Percentiles rank a stretch among this genome's conserved stretches.
Conservation (phyloP, 2,888 invertebrate genomes). For the Hedychridium roseum region DNA sequence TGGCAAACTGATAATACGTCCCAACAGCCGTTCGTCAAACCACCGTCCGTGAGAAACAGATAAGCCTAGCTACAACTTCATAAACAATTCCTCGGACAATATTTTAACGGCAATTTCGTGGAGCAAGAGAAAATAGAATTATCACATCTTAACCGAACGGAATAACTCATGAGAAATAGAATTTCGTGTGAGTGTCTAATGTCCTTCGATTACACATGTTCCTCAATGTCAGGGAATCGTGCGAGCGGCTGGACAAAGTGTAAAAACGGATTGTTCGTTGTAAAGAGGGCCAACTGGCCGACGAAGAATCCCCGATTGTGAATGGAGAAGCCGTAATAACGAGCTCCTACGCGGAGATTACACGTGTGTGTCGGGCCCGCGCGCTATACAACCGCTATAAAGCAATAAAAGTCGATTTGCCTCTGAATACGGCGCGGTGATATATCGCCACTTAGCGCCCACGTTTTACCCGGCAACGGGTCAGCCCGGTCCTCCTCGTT, state of each 20-base stretch:
- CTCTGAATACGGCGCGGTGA: constrained; percentile 37
- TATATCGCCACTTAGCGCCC: constrained; percentile 46
- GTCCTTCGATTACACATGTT: constrained; percentile 44
- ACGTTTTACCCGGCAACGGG: no score
- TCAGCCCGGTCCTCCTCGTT: no score
- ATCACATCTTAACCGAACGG: no score
- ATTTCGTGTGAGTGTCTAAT: no score
- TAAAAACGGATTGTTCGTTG: constrained; percentile 19
- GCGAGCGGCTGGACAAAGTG: constrained; percentile 5
- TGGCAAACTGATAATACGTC: constrained; percentile 27
- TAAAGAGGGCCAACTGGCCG: no score
- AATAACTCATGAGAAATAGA: no score
- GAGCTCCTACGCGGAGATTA: constrained; percentile 39
- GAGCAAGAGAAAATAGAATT: no score
- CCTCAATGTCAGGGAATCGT: no score
- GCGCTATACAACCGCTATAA: constrained; percentile 39
- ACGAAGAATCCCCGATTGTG: constrained; percentile 17
- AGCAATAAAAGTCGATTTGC: constrained; percentile 49
- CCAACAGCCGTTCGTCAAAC: constrained; percentile 8
- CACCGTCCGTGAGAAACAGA: no score
- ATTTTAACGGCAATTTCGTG: no score
- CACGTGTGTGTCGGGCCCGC: constrained; percentile 17
- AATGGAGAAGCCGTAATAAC: constrained; percentile 32
- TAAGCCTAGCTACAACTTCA: no score
- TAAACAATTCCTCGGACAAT: no score